Evolutionary conservation across 1,140 invertebrate genomes (phyloP), one percentile per base, ranked within the genome.

Genomic region (Micrasema longulum): DNA sequence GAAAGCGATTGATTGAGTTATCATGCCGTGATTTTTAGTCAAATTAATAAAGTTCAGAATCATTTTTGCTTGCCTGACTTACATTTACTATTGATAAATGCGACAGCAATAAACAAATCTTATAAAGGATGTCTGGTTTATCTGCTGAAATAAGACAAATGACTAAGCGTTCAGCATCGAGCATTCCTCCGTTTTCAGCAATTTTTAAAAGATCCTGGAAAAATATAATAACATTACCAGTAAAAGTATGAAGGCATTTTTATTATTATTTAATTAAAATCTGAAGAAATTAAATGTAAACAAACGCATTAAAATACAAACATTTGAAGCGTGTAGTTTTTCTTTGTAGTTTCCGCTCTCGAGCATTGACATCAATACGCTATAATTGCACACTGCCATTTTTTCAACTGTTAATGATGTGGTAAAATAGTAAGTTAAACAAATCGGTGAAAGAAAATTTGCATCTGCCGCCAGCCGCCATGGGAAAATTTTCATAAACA

Each of bases 181-280:
- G 20, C 11, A 23, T 31, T 6, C 6, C 16, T n/a, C 22, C 41
- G 20, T 36, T 60, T 5, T 18, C 16, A 11, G 48, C 20, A 18
- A 35, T 16, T 9, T 70, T 62, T 18, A 38, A 48, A 20, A 70
- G 47, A n/a, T 12, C 14, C 68, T 70, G 43, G 7, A 70, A 70
- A 5, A n/a, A n/a, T n/a, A n/a, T n/a, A n/a, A n/a, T n/a, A n/a
- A n/a, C n/a, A n/a, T n/a, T n/a, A n/a, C n/a, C 57, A 60, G 26
- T 35, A 57, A 36, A 36, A 14, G 18, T 14, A 3, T 4, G 31
- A 55, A 55, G 23, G 31, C 12, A 60, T 23, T 2, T 23, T 22
- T 18, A 12, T 5, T 48, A 16, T 65, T 43, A 26, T n/a, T n/a
- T n/a, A n/a, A n/a, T n/a, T n/a, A n/a, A n/a, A n/a, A n/a, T n/a